Percentiles rank a stretch among this genome's conserved stretches.
phyloP scores from a whole-genome alignment of 2,888 invertebrate species.

The Epicampocera succincta region DNA sequence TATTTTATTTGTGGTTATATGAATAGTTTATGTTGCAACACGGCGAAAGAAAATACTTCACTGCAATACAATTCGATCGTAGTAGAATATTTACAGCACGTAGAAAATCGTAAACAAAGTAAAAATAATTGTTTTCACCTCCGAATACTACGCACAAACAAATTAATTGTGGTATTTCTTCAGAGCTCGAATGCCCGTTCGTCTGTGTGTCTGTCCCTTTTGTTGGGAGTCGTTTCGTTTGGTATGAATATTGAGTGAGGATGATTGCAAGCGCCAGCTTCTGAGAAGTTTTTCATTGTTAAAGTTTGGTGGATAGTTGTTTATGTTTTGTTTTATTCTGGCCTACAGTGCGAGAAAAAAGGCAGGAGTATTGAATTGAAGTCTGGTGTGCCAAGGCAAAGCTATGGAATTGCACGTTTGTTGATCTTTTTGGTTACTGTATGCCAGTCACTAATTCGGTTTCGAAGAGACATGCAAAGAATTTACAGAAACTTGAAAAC shows the following conservation, averaged over 20 bases:
- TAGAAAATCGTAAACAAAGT: constrained; percentile 66
- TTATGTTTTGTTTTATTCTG: neutral
- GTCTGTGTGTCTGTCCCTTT: neutral
- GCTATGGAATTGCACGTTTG: no score
- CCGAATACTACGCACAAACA: constrained; percentile 47
- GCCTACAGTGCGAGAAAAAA: constrained; percentile 26
- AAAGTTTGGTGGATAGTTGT: constrained; percentile 28
- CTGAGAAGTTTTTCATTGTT: constrained; percentile 64
- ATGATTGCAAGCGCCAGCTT: constrained; percentile 65
- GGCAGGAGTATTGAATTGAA: no score
- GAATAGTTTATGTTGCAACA: constrained; percentile 42
- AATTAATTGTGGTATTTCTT: constrained; percentile 38
- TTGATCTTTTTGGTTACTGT: no score
- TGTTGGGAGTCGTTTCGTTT: constrained; percentile 22
- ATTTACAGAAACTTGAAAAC: no score
- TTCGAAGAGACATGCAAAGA: no score
- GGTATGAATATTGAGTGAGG: constrained; percentile 14
- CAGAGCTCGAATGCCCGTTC: neutral
- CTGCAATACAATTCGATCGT: constrained; percentile 46
- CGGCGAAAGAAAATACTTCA: constrained; percentile 3
- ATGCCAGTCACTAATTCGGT: no score
- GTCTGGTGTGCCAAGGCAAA: no score
- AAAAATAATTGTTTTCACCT: constrained; percentile 69
- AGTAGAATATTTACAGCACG: constrained; percentile 59
- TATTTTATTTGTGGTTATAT: constrained; percentile 14